phyloP scores from a whole-genome alignment of 2,888 invertebrate species.

The Synanthedon vespiformis region DNA sequence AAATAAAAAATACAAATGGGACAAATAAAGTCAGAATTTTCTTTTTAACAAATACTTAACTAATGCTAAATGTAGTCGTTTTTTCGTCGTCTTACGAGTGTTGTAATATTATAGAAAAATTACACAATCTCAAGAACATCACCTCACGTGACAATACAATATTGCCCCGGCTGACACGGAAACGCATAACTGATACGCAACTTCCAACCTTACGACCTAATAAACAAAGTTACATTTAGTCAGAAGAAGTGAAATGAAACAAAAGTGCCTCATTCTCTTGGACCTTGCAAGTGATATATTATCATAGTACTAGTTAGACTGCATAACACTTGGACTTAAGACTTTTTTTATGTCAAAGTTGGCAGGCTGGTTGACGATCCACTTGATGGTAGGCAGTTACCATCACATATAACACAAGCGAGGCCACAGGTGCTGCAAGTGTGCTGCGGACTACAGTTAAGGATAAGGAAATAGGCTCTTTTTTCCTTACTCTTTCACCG shows the following conservation, averaged over 20 bases:
- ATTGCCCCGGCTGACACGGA: not conserved
- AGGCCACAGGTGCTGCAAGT: too few relatives aligned
- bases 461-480: too few relatives aligned
- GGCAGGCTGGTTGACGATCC: too few relatives aligned
- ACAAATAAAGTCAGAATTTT: too few relatives aligned
- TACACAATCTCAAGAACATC: not conserved
- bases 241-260: not conserved
- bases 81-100: not conserved
- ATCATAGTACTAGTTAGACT: not conserved
- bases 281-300: conserved; percentile 1
- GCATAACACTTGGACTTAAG: not conserved
- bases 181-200: not conserved
- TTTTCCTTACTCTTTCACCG: too few relatives aligned
- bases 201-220: not conserved
- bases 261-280: conserved; percentile 1
- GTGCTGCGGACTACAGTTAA: too few relatives aligned
- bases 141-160: not conserved
- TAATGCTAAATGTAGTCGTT: too few relatives aligned
- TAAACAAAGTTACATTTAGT: not conserved
- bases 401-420: too few relatives aligned
- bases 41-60: too few relatives aligned
- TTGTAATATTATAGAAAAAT: not conserved
- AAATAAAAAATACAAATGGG: too few relatives aligned
- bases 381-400: too few relatives aligned
- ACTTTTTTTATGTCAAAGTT: too few relatives aligned